Conservation (phyloP, 2,888 invertebrate genomes). For the Helobdella robusta region DNA sequence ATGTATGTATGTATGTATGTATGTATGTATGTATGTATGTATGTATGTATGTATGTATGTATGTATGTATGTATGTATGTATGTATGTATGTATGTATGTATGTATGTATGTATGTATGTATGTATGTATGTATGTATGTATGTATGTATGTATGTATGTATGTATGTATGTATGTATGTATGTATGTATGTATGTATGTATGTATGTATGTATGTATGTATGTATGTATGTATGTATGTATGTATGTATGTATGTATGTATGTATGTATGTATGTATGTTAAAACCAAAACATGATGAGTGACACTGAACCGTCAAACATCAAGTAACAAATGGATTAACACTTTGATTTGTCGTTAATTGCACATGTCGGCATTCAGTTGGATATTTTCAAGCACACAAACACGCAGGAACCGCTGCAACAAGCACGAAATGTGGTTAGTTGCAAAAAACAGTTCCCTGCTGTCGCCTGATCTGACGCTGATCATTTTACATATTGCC, state of each 20-base stretch:
- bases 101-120: slow-evolving; percentile 23
- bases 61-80: slow-evolving; percentile 22
- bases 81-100: slow-evolving; percentile 23
- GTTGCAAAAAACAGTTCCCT: too few species aligned
- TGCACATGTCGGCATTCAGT: too few species aligned
- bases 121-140: slow-evolving; percentile 20
- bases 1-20: slow-evolving; percentile 17
- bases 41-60: slow-evolving; percentile 16
- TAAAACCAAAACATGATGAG: too few species aligned
- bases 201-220: slow-evolving; percentile 1
- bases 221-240: slow-evolving; percentile 4
- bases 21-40: slow-evolving; percentile 21
- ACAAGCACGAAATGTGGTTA: too few species aligned
- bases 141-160: slow-evolving; percentile 14
- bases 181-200: slow-evolving; percentile 15
- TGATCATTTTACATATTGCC: too few species aligned
- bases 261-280: slow-evolving; percentile 12
- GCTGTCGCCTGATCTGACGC: too few species aligned
- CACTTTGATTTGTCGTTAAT: too few species aligned
- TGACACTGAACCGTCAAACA: too few species aligned
- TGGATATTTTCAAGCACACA: too few species aligned
- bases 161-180: slow-evolving; percentile 17
- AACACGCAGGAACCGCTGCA: too few species aligned
- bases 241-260: slow-evolving; percentile 2
- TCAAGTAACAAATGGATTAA: too few species aligned